Conservation (phyloP, 2,797 vertebrate genomes). For the Cryptoprocta ferox region DNA sequence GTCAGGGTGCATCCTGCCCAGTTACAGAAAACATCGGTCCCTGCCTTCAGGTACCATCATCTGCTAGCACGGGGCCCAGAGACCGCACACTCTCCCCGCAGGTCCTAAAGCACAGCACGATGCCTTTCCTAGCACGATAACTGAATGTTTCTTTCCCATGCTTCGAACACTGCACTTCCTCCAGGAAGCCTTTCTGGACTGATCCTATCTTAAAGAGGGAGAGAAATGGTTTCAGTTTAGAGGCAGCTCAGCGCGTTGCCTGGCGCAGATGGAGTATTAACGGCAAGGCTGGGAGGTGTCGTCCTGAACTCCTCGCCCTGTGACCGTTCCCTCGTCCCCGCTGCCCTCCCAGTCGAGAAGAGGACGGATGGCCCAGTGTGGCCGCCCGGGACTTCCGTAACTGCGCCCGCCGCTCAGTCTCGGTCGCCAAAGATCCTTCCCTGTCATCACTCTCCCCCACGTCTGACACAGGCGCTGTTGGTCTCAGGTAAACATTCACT, state of each 20-base stretch:
- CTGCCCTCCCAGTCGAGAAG: background rate
- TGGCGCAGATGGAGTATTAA: background rate
- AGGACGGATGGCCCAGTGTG: background rate
- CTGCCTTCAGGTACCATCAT: background rate
- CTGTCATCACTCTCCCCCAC: background rate
- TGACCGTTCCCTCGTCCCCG: background rate
- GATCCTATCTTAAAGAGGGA: background rate
- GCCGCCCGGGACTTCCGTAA: background rate
- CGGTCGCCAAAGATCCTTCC: background rate
- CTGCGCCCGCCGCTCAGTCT: background rate
- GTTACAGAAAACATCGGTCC: background rate
- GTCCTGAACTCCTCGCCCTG: background rate
- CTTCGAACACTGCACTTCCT: background rate
- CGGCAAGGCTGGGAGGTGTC: background rate
- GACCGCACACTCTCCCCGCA: background rate
- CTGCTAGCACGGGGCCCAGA: background rate
- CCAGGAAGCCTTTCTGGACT: constrained; percentile 10
- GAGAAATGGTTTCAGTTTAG: background rate
- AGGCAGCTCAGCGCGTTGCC: background rate
- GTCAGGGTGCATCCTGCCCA: background rate
- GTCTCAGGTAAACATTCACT: constrained; percentile 13
- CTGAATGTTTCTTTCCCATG: background rate
- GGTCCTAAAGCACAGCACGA: background rate
- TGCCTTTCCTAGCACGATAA: background rate
- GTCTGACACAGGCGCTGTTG: background rate